Evolutionary conservation across 2,797 vertebrate genomes (phyloP), one percentile per base, ranked within the genome.

Genomic region (Clarias pachynema): DNA sequence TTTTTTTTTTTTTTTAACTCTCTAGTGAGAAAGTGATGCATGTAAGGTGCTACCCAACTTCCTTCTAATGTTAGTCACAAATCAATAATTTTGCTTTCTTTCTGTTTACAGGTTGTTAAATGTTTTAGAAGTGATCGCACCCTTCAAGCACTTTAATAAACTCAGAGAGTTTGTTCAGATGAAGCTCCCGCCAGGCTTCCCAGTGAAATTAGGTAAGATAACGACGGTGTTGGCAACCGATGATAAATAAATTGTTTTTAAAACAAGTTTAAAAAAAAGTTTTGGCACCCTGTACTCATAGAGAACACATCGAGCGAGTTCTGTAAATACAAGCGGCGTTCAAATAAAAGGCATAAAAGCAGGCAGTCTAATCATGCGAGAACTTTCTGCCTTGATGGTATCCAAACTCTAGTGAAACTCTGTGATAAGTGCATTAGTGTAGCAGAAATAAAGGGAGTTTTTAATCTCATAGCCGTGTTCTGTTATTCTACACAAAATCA

Each of bases 101-200:
- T 82, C 93, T 80, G 65, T 89, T 89, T 87, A 57, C 94, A 99
- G 98, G 91, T 95, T 99, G 91, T 93, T 99, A 95, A 99, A 99
- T 95, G 97, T 99, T 93, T 95, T 99, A 93, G 98, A 99, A 95
- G 97, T 99, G 89, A 96, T 99, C 81, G 98, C 98, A 90, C 98
- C 98, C 89, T 99, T 99, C 96, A 99, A 99, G 97, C 98, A 99
- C 97, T 99, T 99, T 97, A 99, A 99, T 96, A 99, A 99, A 95
- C 97, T 99, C 95, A 96, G 98, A 96, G 98, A 99, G 96, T 99
- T 99, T 94, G 98, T 99, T 92, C 98, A 99, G 92, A 99, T 99
- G 98, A 99, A 99, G 92, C 98, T 99, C 92, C 98, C 98, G 62
- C 98, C 98, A 53, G 98, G 98, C 87, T 99, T 99, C 93, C 98